Conservation (phyloP, 2,113 vertebrate species). For the Ctenomys sociabilis region DNA sequence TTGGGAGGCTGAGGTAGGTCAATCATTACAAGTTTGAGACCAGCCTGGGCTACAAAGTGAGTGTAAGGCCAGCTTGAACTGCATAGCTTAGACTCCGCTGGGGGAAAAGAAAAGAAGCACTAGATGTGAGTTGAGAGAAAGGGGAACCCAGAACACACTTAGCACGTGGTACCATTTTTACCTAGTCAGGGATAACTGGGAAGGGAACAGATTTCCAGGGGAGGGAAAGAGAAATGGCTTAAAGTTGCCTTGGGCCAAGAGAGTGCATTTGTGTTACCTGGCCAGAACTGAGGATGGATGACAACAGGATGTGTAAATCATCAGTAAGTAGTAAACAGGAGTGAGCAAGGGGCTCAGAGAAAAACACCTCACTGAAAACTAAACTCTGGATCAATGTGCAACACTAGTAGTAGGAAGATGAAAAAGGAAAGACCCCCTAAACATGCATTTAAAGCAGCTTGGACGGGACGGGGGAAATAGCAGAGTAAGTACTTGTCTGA, state of each 20-base stretch:
- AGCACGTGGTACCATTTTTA: not conserved
- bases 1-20: too few species aligned
- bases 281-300: not conserved
- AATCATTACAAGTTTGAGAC: too few species aligned
- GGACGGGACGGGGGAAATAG: too few species aligned
- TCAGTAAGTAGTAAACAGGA: not conserved
- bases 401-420: not conserved
- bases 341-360: not conserved
- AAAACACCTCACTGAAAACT: conserved; percentile 23
- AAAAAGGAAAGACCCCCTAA: conserved; percentile 3
- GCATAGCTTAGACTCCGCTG: too few species aligned
- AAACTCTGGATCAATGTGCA: not conserved
- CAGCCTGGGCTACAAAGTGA: too few species aligned
- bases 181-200: not conserved
- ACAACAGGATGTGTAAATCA: not conserved
- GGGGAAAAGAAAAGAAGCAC: too few species aligned
- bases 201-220: not conserved
- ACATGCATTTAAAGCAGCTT: not conserved
- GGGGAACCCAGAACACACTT: not conserved
- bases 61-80: too few species aligned
- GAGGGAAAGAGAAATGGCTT: not conserved
- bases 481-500: too few species aligned
- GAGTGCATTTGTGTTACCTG: not conserved
- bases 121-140: not conserved
- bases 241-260: not conserved